These are phyloP conservation scores for Ectemnius lituratus DNA, from an alignment of 2,888 invertebrate species.

Conservation along the genomic window DNA sequence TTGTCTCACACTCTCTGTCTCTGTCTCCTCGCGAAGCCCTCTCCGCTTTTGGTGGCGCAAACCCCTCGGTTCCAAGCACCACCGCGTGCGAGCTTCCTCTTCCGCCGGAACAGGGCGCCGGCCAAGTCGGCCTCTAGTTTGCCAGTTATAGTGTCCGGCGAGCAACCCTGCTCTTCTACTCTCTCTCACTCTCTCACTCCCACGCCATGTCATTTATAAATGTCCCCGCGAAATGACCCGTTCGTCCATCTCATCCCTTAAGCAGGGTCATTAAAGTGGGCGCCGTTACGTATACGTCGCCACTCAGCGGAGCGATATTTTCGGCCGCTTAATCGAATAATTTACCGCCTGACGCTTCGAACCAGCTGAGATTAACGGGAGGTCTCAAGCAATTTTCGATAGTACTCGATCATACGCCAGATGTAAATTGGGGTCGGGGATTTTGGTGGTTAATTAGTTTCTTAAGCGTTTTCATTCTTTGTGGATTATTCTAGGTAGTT, in stretches of 20 bases:
- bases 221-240: constrained; percentile 76
- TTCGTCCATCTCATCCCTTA: constrained; percentile 76
- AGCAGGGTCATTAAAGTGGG: constrained; percentile 75
- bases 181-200: constrained; percentile 27
- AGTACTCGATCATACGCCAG: no score
- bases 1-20: background rate
- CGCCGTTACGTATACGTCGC: constrained; percentile 45
- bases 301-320: constrained; percentile 38
- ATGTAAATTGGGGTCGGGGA: no score
- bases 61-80: constrained; percentile 26
- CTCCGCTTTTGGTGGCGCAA: constrained; percentile 9
- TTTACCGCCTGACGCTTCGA: constrained; percentile 20
- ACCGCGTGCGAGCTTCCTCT: constrained; percentile 46
- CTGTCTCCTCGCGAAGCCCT: no score
- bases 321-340: constrained; percentile 45
- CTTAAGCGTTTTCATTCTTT: no score
- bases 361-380: no score
- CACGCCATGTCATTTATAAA: constrained; percentile 75
- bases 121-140: constrained; percentile 60
- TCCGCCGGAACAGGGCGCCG: constrained; percentile 55
- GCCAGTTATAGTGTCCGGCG: constrained; percentile 69
- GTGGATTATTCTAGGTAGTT: no score
- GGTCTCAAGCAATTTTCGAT: no score
- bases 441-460: no score
- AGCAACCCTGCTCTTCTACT: constrained; percentile 16